These are phyloP conservation scores for Mohoua ochrocephala DNA, from an alignment of 2,113 vertebrate species.

Conservation along the genomic window DNA sequence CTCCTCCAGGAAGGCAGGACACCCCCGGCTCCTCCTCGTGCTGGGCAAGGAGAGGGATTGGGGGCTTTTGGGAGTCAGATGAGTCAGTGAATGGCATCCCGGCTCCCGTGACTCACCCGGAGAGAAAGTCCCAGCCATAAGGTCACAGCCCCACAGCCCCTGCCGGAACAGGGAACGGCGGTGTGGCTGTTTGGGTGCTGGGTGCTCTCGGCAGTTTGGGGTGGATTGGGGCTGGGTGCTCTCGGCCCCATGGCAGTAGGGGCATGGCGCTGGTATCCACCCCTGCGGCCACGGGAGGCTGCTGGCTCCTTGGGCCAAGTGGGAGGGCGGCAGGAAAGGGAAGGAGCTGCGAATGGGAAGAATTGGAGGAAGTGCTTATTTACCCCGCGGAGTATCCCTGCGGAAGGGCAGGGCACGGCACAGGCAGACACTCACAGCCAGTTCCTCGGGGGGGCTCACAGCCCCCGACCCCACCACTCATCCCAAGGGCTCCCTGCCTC, in stretches of 20 bases:
- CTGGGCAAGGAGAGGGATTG: fast-evolving
- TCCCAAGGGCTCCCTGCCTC: not conserved
- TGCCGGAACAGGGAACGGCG: fast-evolving
- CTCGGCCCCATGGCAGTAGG: not conserved
- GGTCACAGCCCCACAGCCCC: not conserved
- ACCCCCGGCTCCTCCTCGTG: fast-evolving
- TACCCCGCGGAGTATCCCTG: not conserved
- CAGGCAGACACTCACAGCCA: not conserved
- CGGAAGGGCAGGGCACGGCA: constrained; percentile 23
- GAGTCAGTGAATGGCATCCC: not conserved
- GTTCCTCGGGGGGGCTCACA: not conserved
- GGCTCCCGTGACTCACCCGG: not conserved
- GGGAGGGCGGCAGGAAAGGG: constrained; percentile 51
- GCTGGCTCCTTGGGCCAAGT: not conserved
- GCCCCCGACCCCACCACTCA: not conserved
- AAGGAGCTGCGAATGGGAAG: constrained; percentile 48
- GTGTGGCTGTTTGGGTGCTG: not conserved
- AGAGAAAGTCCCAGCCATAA: not conserved
- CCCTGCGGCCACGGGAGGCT: not conserved
- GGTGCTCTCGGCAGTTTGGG: not conserved
- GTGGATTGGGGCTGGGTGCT: not conserved
- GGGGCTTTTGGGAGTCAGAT: not conserved
- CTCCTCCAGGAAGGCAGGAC: not conserved
- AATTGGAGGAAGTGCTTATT: constrained; percentile 62
- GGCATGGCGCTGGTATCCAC: fast-evolving